These are phyloP conservation scores for Danionella dracula DNA, from an alignment of 2,797 vertebrate genomes.

Conservation along the genomic window DNA sequence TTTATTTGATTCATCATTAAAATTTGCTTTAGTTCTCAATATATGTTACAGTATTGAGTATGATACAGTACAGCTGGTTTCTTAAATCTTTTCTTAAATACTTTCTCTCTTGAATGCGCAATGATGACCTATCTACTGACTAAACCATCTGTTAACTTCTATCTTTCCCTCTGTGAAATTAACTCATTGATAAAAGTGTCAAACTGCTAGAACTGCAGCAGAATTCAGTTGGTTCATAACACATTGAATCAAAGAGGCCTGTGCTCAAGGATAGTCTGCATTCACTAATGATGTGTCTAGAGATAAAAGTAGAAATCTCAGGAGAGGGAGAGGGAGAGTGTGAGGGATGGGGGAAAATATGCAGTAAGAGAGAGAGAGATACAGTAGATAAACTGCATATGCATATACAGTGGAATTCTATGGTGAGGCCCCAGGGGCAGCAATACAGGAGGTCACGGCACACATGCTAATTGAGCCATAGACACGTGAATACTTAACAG, in stretches of 20 bases:
- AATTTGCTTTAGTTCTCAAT: neutral
- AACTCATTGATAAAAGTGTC: conserved; percentile 6
- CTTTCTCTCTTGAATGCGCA: neutral
- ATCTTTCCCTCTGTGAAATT: conserved; percentile 10
- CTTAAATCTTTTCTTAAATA: too few relatives aligned
- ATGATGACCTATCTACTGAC: conserved; percentile 22
- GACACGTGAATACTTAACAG: conserved; percentile 8
- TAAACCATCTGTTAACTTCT: conserved; percentile 29
- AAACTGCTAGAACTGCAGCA: conserved; percentile 17
- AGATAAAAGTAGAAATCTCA: conserved; percentile 30
- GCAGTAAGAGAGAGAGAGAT: neutral
- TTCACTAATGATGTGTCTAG: conserved; percentile 30
- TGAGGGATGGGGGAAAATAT: neutral
- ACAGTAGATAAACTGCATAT: too few relatives aligned
- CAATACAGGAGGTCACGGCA: conserved; percentile 21
- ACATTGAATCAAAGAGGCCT: conserved; percentile 11
- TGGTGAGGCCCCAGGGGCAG: conserved; percentile 25
- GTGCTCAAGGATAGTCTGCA: conserved; percentile 12
- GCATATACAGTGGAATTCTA: conserved; percentile 24
- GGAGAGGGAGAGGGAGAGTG: conserved; percentile 1
- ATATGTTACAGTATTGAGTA: too few relatives aligned
- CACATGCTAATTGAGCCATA: conserved; percentile 36
- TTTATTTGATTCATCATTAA: neutral
- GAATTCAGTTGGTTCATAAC: neutral
- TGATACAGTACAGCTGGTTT: too few relatives aligned